Conservation (phyloP, 2,113 vertebrate species). For the Thermophis baileyi region DNA sequence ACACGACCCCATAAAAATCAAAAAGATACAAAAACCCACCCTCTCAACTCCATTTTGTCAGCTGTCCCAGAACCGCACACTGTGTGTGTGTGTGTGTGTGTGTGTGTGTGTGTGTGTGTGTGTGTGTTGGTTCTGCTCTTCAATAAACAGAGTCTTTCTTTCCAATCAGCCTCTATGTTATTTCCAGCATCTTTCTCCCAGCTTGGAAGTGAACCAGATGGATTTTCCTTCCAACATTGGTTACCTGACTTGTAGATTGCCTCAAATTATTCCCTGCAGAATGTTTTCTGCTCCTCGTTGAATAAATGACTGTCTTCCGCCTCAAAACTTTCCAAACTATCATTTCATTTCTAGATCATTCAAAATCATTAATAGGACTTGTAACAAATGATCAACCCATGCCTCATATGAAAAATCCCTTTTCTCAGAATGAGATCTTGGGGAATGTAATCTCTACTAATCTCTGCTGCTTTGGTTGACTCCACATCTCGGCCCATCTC, state of each 20-base stretch:
- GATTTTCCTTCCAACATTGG: background rate
- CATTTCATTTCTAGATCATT: background rate
- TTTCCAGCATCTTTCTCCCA: too few species aligned
- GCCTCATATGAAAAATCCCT: background rate
- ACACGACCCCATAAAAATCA: too few species aligned
- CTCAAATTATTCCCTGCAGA: background rate
- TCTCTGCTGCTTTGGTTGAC: background rate
- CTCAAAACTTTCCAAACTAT: background rate
- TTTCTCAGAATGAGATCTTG: background rate
- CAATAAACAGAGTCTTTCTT: too few species aligned
- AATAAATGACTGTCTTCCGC: background rate
- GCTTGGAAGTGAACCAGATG: too few species aligned
- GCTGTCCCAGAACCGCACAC: too few species aligned
- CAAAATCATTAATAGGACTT: background rate
- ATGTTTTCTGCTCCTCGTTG: background rate
- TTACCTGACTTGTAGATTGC: background rate
- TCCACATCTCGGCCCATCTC: background rate
- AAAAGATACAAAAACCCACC: too few species aligned
- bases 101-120: too few species aligned
- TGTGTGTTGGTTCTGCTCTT: too few species aligned
- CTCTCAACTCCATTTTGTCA: too few species aligned
- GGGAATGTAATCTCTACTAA: background rate
- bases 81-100: too few species aligned
- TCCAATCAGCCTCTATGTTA: too few species aligned
- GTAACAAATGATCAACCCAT: background rate